Percentiles rank a stretch among this genome's conserved stretches.
Conservation (phyloP, 2,113 vertebrate genomes). For the Percina caprodes region DNA sequence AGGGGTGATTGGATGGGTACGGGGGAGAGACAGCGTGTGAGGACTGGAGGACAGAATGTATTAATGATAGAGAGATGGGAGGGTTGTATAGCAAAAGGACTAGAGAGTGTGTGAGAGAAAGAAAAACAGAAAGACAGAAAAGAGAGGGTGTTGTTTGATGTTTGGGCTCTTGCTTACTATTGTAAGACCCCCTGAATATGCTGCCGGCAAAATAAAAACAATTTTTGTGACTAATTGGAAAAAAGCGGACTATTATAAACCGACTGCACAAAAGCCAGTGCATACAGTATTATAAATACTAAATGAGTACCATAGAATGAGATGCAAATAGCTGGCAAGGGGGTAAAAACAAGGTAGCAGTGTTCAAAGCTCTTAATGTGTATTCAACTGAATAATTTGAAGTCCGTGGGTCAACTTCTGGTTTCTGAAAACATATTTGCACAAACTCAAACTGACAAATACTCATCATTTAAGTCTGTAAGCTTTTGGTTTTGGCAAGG, state of each 20-base stretch:
- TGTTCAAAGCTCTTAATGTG: constrained; percentile 73
- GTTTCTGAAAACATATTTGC: not conserved
- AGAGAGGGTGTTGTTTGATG: constrained; percentile 86
- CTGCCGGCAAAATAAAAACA: constrained; percentile 90
- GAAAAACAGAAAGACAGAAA: constrained; percentile 67
- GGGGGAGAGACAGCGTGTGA: not conserved
- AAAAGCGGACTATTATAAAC: constrained; percentile 93
- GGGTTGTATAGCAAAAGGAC: constrained; percentile 4
- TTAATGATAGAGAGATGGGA: constrained; percentile 7
- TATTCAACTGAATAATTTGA: constrained; percentile 70
- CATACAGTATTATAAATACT: constrained; percentile 88
- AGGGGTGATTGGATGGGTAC: not conserved
- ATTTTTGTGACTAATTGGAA: constrained; percentile 96
- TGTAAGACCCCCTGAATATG: constrained; percentile 87
- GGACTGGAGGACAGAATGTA: constrained; percentile 36
- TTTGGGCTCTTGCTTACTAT: constrained; percentile 89
- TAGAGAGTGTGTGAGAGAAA: constrained; percentile 33
- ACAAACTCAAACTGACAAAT: not conserved
- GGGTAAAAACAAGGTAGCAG: constrained; percentile 72
- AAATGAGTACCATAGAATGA: constrained; percentile 84
- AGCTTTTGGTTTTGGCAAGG: not conserved
- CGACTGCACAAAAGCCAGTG: constrained; percentile 86
- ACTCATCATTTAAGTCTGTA: not conserved
- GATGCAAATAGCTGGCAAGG: constrained; percentile 71
- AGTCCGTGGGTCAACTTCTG: not conserved